Percentiles rank a stretch among this genome's conserved stretches.
These are phyloP conservation scores for Megaceryle maxima DNA, from an alignment of 2,113 vertebrate genomes.

Conservation along the genomic window DNA sequence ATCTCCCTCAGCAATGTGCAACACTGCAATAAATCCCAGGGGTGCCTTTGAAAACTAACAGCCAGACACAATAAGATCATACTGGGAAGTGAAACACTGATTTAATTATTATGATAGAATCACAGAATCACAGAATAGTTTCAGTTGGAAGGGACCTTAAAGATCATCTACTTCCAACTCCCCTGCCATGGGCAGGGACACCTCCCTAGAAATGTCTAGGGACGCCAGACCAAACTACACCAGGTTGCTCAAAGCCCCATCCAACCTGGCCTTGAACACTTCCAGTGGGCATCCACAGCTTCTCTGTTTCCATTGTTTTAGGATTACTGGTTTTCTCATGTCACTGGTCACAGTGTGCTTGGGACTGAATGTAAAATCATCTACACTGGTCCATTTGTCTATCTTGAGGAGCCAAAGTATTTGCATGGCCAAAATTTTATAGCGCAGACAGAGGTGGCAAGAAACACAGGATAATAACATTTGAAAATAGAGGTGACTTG, in stretches of 20 bases:
- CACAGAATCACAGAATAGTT: too few relatives aligned
- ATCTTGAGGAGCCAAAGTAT: background rate
- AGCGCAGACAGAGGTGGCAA: background rate
- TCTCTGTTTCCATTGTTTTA: background rate
- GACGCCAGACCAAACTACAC: too few relatives aligned
- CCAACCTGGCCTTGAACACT: too few relatives aligned
- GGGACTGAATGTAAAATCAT: background rate
- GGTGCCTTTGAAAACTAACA: background rate
- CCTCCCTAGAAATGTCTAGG: too few relatives aligned
- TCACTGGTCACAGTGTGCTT: background rate
- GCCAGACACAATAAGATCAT: background rate
- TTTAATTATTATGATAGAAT: background rate
- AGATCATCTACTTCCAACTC: too few relatives aligned
- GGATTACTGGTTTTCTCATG: background rate
- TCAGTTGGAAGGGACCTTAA: too few relatives aligned
- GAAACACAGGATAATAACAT: background rate
- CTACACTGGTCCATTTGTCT: background rate
- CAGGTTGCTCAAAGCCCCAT: too few relatives aligned
- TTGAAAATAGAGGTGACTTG: background rate
- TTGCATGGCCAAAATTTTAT: background rate
- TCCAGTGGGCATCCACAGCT: too few relatives aligned
- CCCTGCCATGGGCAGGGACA: too few relatives aligned
- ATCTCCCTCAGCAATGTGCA: background rate
- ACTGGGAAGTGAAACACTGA: background rate
- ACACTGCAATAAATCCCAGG: background rate